Evolutionary conservation across 1,140 invertebrate genomes (phyloP).

Genomic region (Leucophenga varia): DNA sequence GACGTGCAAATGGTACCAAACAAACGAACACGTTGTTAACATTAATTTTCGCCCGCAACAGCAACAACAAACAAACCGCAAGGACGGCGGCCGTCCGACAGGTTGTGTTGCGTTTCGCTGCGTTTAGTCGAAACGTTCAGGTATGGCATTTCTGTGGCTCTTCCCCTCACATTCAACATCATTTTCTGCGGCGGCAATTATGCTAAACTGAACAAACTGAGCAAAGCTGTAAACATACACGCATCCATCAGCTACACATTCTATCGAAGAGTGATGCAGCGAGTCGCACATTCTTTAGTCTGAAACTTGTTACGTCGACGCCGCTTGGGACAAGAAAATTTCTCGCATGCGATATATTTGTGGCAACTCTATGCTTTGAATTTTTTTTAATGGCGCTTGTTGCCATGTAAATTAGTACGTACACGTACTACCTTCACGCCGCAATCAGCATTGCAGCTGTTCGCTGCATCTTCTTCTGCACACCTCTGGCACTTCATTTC

Average conservation of each 20-base stretch:
- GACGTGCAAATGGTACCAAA: too few species aligned
- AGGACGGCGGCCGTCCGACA: too few species aligned
- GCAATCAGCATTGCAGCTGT: slow-evolving; percentile 12
- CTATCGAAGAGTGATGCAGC: too few species aligned
- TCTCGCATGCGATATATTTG: slow-evolving; percentile 18
- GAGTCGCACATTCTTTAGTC: too few species aligned
- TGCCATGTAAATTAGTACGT: slow-evolving; percentile 55
- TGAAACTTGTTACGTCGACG: slow-evolving; percentile 29
- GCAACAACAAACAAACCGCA: slow-evolving; percentile 4
- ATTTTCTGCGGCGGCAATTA: neutral
- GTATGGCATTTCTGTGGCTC: too few species aligned
- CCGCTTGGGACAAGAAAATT: slow-evolving; percentile 2
- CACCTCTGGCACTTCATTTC: neutral
- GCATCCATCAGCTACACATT: slow-evolving; percentile 49
- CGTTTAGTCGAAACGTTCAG: too few species aligned
- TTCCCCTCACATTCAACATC: too few species aligned
- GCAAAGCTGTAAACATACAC: slow-evolving; percentile 43
- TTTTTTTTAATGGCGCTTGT: slow-evolving; percentile 44
- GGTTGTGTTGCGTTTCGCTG: too few species aligned
- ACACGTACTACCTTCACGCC: slow-evolving; percentile 45
- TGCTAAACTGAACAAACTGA: neutral
- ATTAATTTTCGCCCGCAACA: slow-evolving; percentile 19
- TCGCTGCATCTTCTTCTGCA: too few species aligned
- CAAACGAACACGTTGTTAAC: slow-evolving; percentile 20
- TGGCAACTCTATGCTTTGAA: slow-evolving; percentile 3